Base-by-base conservation (phyloP, 2,113 vertebrate genomes). In the Piliocolobus tephrosceles region DNA sequence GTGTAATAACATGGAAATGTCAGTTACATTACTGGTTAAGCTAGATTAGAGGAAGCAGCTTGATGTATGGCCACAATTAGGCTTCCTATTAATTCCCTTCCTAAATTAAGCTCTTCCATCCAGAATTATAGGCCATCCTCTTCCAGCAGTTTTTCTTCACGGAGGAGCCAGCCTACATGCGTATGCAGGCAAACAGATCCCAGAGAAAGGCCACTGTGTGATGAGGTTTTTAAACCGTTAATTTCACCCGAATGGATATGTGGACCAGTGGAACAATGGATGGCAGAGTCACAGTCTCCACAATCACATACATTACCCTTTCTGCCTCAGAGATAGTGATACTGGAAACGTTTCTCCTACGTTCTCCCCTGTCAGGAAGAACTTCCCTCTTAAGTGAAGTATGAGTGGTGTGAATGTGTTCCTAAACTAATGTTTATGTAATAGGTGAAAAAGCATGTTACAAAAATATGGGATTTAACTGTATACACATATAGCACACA, bases 21-120 rank as follows among this genome's bases (percentile, higher is more conserved):
- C 18, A 90, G 50, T n/a, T 16, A 50, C 73, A 40, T 52, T 94
- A 52, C 73, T 16, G 3, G 66, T 68, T 89, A 89, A 89, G 25
- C 20, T 72, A 64, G 25, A 89, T 64, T 82, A 58, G 68, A 86
- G 84, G 89, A 92, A 82, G 57, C 57, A 89, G 35, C 50, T 80
- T 91, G 72, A 73, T 27, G 43, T 68, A 38, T 9, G 47, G 47
- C 57, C 40, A 91, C 55, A 81, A 40, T 61, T 40, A 76, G 30
- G 30, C 79, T 95, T 89, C 73, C 66, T 97, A 32, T 90, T 86
- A 89, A 43, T 94, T 88, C 79, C 32, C 45, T 81, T 86, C 25
- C 91, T 82, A 80, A 82, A 72, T 86, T 90, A 89, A 81, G 92
- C 30, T 81, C 32, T 66, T 80, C 78, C 35, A 35, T 57, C 18